phyloP scores from a whole-genome alignment of 2,113 vertebrate species.

The Prochilodus magdalenae region DNA sequence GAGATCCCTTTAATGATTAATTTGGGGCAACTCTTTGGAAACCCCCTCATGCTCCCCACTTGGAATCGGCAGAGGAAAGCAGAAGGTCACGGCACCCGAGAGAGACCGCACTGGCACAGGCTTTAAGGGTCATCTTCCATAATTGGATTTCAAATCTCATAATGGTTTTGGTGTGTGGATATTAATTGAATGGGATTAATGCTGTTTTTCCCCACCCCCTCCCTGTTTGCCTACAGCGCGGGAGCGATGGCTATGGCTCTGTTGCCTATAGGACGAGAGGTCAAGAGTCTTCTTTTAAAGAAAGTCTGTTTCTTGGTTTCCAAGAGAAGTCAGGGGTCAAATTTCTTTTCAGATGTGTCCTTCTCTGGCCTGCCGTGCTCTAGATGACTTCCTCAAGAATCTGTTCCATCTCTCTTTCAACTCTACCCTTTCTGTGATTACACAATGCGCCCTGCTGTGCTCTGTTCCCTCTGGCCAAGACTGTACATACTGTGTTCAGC shows the following conservation, averaged over 20 bases:
- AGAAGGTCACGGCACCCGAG: conserved; percentile 31
- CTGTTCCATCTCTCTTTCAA: conserved; percentile 17
- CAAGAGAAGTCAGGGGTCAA: conserved; percentile 40
- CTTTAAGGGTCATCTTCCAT: conserved; percentile 44
- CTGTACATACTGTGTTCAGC: neutral
- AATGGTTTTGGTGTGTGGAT: conserved; percentile 44
- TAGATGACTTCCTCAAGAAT: conserved; percentile 28
- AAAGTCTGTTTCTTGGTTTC: neutral
- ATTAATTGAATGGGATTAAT: conserved; percentile 36
- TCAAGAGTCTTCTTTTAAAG: conserved; percentile 30
- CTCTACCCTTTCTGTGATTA: conserved; percentile 4
- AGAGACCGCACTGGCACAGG: conserved; percentile 18
- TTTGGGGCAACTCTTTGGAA: conserved; percentile 50
- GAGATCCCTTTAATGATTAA: conserved; percentile 53
- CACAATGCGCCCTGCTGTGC: neutral
- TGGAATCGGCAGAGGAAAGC: conserved; percentile 8
- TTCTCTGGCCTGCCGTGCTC: conserved; percentile 20
- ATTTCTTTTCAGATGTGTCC: conserved; percentile 16
- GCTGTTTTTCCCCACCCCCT: neutral
- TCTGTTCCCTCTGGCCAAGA: neutral
- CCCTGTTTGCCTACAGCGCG: neutral
- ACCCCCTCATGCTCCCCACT: conserved; percentile 28
- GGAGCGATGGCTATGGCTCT: neutral
- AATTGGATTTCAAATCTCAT: conserved; percentile 53
- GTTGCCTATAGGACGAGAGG: neutral